phyloP scores from a whole-genome alignment of 2,113 vertebrate genomes.

The Canis aureus region DNA sequence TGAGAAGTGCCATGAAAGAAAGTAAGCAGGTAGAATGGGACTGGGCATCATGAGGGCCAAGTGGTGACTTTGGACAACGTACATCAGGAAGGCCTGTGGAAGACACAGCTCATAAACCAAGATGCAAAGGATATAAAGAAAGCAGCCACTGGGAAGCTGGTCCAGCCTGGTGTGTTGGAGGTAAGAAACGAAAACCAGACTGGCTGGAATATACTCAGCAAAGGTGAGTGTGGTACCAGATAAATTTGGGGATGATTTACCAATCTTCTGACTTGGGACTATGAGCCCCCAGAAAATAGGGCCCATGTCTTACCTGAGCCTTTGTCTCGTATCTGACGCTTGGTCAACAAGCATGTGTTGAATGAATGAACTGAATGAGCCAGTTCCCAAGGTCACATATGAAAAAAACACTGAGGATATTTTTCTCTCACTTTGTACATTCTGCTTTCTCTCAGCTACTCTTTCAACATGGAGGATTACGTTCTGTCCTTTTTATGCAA shows the following conservation, averaged over 20 bases:
- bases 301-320: neutral
- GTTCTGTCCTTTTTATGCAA: neutral
- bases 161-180: neutral
- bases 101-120: neutral
- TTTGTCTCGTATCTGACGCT: neutral
- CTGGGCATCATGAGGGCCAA: too few species aligned
- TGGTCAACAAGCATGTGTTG: neutral
- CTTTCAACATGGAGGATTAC: neutral
- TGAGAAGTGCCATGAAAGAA: neutral
- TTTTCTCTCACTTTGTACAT: neutral
- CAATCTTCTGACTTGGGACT: neutral
- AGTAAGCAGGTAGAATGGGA: neutral
- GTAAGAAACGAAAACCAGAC: neutral
- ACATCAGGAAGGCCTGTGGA: neutral
- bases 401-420: neutral
- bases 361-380: neutral
- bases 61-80: neutral
- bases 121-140: neutral
- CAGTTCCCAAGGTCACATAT: neutral
- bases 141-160: neutral
- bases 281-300: neutral
- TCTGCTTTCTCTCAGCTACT: neutral
- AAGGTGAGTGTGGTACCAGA: neutral
- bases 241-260: neutral
- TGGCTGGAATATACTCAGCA: neutral